Conservation (phyloP, 2,888 invertebrate species). For the Heliconius sara region DNA sequence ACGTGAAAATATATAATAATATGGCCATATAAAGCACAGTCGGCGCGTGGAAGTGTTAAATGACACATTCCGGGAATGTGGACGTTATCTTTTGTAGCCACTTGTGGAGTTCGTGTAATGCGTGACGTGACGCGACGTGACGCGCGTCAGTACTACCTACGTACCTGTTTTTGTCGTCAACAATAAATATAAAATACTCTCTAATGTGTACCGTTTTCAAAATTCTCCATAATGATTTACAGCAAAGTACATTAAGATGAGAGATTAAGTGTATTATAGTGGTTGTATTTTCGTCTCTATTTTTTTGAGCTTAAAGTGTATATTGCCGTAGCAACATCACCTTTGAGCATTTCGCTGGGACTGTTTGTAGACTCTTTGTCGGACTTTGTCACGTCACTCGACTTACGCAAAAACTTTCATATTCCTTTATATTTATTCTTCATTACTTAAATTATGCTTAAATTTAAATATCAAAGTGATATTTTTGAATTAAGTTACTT, state of each 20-base stretch:
- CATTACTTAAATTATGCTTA: too few species aligned
- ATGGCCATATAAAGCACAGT: not conserved
- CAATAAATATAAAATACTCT: conserved; percentile 10
- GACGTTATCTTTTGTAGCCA: conserved; percentile 11
- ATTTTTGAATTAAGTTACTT: too few species aligned
- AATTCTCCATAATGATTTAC: conserved; percentile 14
- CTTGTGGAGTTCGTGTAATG: conserved; percentile 14
- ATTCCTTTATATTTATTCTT: conserved; percentile 1
- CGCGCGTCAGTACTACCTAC: not conserved
- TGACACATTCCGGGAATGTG: not conserved
- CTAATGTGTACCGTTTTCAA: not conserved
- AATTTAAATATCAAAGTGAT: too few species aligned
- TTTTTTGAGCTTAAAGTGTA: not conserved
- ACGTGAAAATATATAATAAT: not conserved
- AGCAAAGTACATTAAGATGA: conserved; percentile 5
- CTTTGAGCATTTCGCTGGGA: not conserved
- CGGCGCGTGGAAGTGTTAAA: not conserved
- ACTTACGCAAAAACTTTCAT: conserved; percentile 7
- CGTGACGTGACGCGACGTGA: not conserved
- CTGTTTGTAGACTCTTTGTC: conserved; percentile 1
- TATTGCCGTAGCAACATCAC: not conserved
- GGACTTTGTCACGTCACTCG: conserved; percentile 11
- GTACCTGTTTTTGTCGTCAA: not conserved
- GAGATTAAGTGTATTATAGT: not conserved
- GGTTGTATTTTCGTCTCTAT: not conserved